Base-by-base conservation (phyloP, 2,888 invertebrate species). In the Carpatolechia fugitivella region DNA sequence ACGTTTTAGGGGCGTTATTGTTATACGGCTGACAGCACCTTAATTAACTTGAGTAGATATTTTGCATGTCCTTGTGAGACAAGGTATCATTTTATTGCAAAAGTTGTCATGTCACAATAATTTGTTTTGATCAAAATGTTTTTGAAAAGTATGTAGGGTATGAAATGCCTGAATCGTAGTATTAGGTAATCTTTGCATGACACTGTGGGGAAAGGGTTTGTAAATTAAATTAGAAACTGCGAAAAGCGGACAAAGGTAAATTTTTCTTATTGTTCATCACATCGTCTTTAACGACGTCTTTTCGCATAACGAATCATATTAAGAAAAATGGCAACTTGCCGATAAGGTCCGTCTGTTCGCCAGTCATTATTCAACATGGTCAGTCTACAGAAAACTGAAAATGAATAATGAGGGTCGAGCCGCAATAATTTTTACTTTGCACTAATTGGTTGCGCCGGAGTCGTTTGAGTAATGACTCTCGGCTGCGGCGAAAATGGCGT, bases 341-440 rank as follows among this genome's bases (percentile, higher is more conserved):
- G n/a, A 33, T n/a, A 3, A n/a, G 3, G 8, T n/a, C 33, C 11
- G 8, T 11, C 33, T 33, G 33, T 33, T 5, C 3, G 10, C 33
- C 10, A 33, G n/a, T 33, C 33, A 11, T 8, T n/a, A 33, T n/a
- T n/a, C 33, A 49, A 20, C n/a, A 49, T 35, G 49, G 49, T 1
- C 7, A 49, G 1, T 8, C 11, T 49, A 35, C 49, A 13, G 18
- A 49, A 29, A 16, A 56, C 48, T 51, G 51, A 51, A 56, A 64
- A 67, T 68, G 66, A 72, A 69, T 65, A 69, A 71, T 66, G 66
- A 60, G 65, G 60, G 68, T 61, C 44, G 64, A 65, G 62, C 62
- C 63, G 70, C 65, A 71, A 72, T 77, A 70, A 66, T 74, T 78
- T 78, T 69, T 63, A 67, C 73, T 76, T 70, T 68, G 48, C 63